Evolutionary conservation across 1,140 invertebrate species (phyloP), one percentile per base, ranked within the genome.

Genomic region (Bacillus rossius): DNA sequence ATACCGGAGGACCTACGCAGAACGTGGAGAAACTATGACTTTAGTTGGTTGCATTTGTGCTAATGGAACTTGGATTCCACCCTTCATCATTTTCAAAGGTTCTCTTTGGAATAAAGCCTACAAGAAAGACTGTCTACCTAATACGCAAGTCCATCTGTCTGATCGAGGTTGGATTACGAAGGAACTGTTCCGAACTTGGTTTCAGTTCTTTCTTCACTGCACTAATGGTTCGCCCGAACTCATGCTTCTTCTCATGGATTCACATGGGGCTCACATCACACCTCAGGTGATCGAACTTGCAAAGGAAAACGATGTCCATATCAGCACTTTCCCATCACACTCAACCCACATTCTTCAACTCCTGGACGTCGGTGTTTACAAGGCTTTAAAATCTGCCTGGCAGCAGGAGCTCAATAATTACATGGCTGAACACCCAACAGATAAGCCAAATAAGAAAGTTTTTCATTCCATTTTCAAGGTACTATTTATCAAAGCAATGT

Each of bases 351-450:
- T 65, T 48, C 61, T 73, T 0, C 71, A 73, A 43, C 68, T 68
- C 10, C 52, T 72, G 7, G 70, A 75, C 55, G 66, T 73, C 14
- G 53, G 64, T 51, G 70, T 77, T 47, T 79, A 68, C 69, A 65
- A 67, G 0, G 68, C 75, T 38, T 70, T 80, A 8, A 77, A 79
- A 2, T 17, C 14, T n/a, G 40, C 45, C 2, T 56, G 42, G 42
- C 14, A 22, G 23, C 14, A 16, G 17, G 38, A 56, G 19, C 2
- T 56, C 14, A 16, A 56, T 54, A 25, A 16, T 10, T 56, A 48
- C 19, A 2, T 2, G 42, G 42, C 14, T 14, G 20, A 49, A 48
- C 17, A 54, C 23, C 41, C 38, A 25, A 56, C 40, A 19, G 2
- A 51, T 14, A 48, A 51, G 3, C 54, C 25, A 2, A 48, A 25